Evolutionary conservation across 2,113 vertebrate genomes (phyloP), one percentile per base, ranked within the genome.

Genomic region (Channa maculata): DNA sequence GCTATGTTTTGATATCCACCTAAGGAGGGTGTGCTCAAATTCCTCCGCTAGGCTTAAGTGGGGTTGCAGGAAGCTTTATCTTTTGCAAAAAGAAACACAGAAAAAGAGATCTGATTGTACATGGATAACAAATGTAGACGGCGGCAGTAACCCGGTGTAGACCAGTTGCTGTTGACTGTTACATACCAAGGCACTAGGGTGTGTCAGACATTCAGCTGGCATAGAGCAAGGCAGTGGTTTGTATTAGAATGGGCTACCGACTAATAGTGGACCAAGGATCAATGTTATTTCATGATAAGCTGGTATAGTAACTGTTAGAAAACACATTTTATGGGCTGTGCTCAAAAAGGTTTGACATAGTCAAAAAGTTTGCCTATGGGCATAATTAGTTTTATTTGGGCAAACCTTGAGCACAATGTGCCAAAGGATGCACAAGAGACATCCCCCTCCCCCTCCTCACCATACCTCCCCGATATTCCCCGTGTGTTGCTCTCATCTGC

Each of bases 121-220:
- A 69, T 36, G 77, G 65, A 70, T 78, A 79, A 59, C 67, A 82
- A 13, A 76, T 49, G 13, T 66, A 74, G 76, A 79, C 24, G 24
- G 24, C 76, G 65, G 70, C 51, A 69, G 77, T 68, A 76, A 71
- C 70, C 65, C 78, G 36, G 77, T 24, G 11, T 53, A 75, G 74
- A 63, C 45, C 59, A 65, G 68, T 75, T 71, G 71, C 81, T 83
- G 75, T 72, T 83, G 78, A 88, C 75, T 71, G 75, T 79, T 72
- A 52, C 82, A 90, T 87, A 86, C 85, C 79, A 65, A 72, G 53
- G 65, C 75, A 66, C 1, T 53, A 84, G 86, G 88, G 87, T 78
- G 87, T 89, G 91, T 81, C 88, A 67, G 71, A 79, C 71, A 71
- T 80, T 84, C 79, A 83, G 75, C 82, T 88, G 68, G 81, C 79